Conservation (phyloP, 2,797 vertebrate species). For the Neosilurus mollespiculum region DNA sequence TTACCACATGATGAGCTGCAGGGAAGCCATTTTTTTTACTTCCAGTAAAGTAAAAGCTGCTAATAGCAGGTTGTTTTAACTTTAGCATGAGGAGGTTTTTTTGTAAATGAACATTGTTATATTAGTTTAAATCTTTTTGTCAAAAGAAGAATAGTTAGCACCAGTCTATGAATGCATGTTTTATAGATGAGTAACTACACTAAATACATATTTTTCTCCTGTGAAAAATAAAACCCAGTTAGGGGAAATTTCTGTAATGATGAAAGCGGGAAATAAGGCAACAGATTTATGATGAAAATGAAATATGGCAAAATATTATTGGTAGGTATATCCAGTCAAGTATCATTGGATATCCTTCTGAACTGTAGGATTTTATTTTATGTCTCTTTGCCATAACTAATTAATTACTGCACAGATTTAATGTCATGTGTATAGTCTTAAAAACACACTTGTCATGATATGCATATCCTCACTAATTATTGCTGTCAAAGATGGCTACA, state of each 20-base stretch:
- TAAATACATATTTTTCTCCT: not conserved
- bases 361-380: too few species aligned
- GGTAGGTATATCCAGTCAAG: not conserved
- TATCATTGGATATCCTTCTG: not conserved
- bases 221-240: not conserved
- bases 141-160: not conserved
- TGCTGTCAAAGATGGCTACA: not conserved
- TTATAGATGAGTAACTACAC: not conserved
- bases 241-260: not conserved
- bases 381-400: not conserved
- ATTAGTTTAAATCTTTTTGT: constrained; percentile 1
- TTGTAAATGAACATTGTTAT: not conserved
- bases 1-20: constrained; percentile 23
- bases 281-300: not conserved
- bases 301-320: not conserved
- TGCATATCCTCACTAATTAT: not conserved
- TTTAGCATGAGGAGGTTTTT: constrained; percentile 1
- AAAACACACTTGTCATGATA: not conserved
- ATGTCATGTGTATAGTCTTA: not conserved
- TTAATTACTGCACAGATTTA: not conserved
- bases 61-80: constrained; percentile 31
- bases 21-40: constrained; percentile 5
- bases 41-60: not conserved
- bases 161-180: not conserved
- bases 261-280: not conserved